phyloP scores from a whole-genome alignment of 2,888 invertebrate species.

The Eupsilia transversa region DNA sequence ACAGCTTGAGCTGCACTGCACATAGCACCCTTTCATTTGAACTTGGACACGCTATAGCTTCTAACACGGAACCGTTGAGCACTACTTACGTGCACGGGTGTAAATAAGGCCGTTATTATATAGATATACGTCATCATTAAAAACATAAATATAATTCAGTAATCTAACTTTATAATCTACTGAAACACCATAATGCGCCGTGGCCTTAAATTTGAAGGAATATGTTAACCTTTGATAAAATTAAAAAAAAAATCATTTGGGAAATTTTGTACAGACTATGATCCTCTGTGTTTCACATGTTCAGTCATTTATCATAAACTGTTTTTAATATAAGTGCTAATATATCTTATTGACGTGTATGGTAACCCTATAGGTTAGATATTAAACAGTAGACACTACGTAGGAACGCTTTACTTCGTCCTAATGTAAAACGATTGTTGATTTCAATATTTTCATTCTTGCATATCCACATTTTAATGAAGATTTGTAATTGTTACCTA shows the following conservation, averaged over 20 bases:
- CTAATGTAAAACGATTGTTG: conserved; percentile 82
- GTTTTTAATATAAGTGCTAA: conserved; percentile 82
- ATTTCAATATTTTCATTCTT: conserved; percentile 84
- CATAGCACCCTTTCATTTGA: conserved; percentile 62
- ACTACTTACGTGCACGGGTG: conserved; percentile 62
- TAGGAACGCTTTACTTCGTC: conserved; percentile 85
- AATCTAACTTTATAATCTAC: conserved; percentile 87
- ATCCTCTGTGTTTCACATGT: conserved; percentile 76
- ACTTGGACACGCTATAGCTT: conserved; percentile 61
- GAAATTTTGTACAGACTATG: conserved; percentile 82
- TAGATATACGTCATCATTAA: conserved; percentile 80
- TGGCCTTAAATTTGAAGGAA: conserved; percentile 90
- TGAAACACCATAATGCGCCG: conserved; percentile 90
- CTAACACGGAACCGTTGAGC: conserved; percentile 45
- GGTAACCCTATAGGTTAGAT: conserved; percentile 83
- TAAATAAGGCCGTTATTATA: conserved; percentile 83
- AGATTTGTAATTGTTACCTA: conserved; percentile 90
- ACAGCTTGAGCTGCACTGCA: conserved; percentile 67
- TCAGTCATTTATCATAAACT: conserved; percentile 76
- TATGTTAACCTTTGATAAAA: conserved; percentile 86
- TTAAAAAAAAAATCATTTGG: conserved; percentile 68
- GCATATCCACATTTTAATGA: conserved; percentile 87
- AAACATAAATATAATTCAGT: conserved; percentile 81
- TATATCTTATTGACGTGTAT: conserved; percentile 79
- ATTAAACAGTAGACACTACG: conserved; percentile 78